Base-by-base conservation (phyloP, 2,888 invertebrate genomes). In the Drosophila longiperda region DNA sequence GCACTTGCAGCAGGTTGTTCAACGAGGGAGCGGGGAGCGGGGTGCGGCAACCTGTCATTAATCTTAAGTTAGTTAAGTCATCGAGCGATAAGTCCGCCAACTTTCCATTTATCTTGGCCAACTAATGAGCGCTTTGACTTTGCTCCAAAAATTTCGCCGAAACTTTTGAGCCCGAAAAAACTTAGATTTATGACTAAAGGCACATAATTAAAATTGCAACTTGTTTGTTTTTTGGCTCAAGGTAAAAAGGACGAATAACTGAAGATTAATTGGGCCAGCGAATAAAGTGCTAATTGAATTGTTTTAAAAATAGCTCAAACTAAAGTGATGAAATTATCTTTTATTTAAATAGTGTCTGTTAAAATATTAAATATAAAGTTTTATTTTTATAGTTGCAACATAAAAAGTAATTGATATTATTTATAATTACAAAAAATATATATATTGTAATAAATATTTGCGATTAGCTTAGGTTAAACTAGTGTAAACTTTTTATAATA, bases 71-170 rank as follows among this genome's bases (percentile, higher is more conserved):
- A 87, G 67, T 76, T 79, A 60, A 77, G 75, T 71, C 73, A 76
- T 70, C 65, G 63, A 69, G 48, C 48, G 42, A 38, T 59, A 29
- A 57, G 38, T 59, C 17, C 49, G 50, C 80, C 49, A 60, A 68
- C 58, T 71, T 55, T 58, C 58, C 68, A 87, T 85, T 89, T 79
- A 85, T 89, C 82, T 84, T 82, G 77, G 74, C 63, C 68, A 69
- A 60, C 85, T 87, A 87, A 85, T 84, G 85, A 82, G 71, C 52
- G 53, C 36, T 50, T 34, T 23, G 63, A 26, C 49, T 71, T 29
- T 38, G 20, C 34, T n/a, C n/a, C 23, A 40, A 58, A 61, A 73
- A 60, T 74, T 60, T 66, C 70, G 70, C 69, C 68, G 63, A 84
- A 84, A 87, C 58, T 84, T 87, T 82, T 9, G 59, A 70, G 69